phyloP scores from a whole-genome alignment of 1,140 invertebrate species.

The Onthophagus taurus region DNA sequence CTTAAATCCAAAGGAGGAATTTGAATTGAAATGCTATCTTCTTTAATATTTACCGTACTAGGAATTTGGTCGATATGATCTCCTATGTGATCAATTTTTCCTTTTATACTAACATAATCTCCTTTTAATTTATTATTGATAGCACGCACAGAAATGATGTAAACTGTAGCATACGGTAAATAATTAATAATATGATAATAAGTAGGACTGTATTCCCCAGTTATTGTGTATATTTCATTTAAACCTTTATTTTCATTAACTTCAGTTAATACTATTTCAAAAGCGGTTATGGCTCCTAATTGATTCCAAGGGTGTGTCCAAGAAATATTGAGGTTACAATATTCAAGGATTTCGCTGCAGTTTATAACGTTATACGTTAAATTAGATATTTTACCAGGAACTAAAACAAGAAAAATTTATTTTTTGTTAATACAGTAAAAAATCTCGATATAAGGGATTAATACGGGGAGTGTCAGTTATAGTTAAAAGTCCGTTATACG shows the following conservation, averaged over 20 bases:
- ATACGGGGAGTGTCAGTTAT: too few species aligned
- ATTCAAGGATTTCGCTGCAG: background rate
- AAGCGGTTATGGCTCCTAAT: background rate
- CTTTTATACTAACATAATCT: background rate
- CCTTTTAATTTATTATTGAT: background rate
- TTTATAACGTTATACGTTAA: background rate
- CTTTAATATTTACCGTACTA: background rate
- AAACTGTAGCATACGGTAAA: background rate
- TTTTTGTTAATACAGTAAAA: too few species aligned
- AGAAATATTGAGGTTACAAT: conserved; percentile 5
- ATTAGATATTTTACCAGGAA: background rate
- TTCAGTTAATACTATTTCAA: conserved; percentile 1
- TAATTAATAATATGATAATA: background rate
- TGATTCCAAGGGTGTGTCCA: conserved; percentile 5
- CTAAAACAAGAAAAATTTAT: background rate
- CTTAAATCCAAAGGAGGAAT: background rate
- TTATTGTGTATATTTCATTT: background rate
- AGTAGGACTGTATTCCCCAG: background rate
- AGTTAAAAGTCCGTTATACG: too few species aligned
- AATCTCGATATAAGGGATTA: too few species aligned
- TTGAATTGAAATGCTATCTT: background rate
- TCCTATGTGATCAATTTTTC: conserved; percentile 6
- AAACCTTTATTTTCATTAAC: background rate
- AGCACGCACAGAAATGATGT: background rate
- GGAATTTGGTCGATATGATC: conserved; percentile 1